phyloP scores from a whole-genome alignment of 2,113 vertebrate genomes.

The Phylloscopus trochiloides region DNA sequence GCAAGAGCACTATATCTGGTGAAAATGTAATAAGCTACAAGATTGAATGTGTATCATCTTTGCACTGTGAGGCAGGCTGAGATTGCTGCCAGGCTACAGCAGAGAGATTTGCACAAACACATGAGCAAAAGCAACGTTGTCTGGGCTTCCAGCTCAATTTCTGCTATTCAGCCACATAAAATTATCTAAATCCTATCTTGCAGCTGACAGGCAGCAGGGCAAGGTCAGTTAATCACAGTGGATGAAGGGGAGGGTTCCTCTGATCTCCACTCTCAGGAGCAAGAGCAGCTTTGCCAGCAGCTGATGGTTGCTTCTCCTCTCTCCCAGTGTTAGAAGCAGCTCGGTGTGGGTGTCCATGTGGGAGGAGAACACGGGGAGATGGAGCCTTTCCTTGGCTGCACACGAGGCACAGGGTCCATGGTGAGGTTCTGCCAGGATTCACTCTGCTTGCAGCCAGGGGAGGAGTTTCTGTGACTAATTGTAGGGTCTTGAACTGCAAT shows the following conservation, averaged over 20 bases:
- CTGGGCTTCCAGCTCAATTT: conserved; percentile 19
- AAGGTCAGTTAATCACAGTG: conserved; percentile 9
- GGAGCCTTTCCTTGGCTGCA: neutral
- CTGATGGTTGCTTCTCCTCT: neutral
- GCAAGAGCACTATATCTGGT: neutral
- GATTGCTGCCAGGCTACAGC: conserved; percentile 4
- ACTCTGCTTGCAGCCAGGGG: neutral
- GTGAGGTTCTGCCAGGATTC: neutral
- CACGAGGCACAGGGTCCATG: neutral
- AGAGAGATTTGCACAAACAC: neutral
- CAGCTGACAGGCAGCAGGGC: neutral
- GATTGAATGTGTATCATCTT: conserved; percentile 6
- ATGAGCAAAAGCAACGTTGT: neutral
- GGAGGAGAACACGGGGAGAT: neutral
- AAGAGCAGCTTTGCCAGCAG: neutral
- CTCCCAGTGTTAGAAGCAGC: neutral
- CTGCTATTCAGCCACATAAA: neutral
- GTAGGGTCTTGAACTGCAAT: neutral
- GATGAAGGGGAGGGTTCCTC: neutral
- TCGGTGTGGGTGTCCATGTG: neutral
- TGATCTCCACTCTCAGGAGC: neutral
- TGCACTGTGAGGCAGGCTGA: neutral
- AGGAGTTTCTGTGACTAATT: neutral
- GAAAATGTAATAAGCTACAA: conserved; percentile 14
- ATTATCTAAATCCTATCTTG: conserved; percentile 17